Percentiles rank a stretch among this genome's conserved stretches.
These are phyloP conservation scores for Octonoba sinensis DNA, from an alignment of 2,888 invertebrate genomes.

Conservation along the genomic window DNA sequence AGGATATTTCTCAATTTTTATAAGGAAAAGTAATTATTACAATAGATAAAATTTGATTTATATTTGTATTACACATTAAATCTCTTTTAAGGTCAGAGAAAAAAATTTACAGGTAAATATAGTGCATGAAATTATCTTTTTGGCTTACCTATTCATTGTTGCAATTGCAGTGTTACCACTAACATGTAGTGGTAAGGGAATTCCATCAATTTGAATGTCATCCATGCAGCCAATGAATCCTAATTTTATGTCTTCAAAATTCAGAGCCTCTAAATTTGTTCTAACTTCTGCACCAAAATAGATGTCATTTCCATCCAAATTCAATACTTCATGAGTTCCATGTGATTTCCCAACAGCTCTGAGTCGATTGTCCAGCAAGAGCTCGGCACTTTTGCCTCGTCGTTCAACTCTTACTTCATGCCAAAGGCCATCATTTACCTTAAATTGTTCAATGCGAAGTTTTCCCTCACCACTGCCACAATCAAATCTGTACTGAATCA, in stretches of 20 bases:
- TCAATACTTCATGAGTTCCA: slow-evolving; percentile 85
- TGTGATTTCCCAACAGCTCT: slow-evolving; percentile 80
- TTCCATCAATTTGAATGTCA: slow-evolving; percentile 83
- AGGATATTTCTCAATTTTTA: too few relatives aligned
- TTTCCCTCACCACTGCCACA: slow-evolving; percentile 91
- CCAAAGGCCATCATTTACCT: slow-evolving; percentile 88
- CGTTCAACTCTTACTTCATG: slow-evolving; percentile 83
- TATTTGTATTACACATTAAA: too few relatives aligned
- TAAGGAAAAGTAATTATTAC: too few relatives aligned
- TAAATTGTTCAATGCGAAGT: slow-evolving; percentile 82
- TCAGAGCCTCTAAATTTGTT: slow-evolving; percentile 72
- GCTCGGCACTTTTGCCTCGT: slow-evolving; percentile 82
- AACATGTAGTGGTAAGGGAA: slow-evolving; percentile 80
- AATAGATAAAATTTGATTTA: too few relatives aligned
- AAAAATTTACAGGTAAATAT: too few relatives aligned
- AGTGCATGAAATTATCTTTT: neutral
- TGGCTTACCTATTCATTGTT: slow-evolving; percentile 66
- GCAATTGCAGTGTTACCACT: slow-evolving; percentile 68
- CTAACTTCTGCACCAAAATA: slow-evolving; percentile 72
- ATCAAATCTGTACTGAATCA: slow-evolving; percentile 82
- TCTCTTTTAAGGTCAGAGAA: too few relatives aligned
- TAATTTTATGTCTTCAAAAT: slow-evolving; percentile 81
- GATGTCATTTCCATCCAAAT: slow-evolving; percentile 77
- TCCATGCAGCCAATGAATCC: slow-evolving; percentile 95
- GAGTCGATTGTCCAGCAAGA: slow-evolving; percentile 83